Base-by-base conservation (phyloP, 2,797 vertebrate species). In the Gymnocypris eckloni region DNA sequence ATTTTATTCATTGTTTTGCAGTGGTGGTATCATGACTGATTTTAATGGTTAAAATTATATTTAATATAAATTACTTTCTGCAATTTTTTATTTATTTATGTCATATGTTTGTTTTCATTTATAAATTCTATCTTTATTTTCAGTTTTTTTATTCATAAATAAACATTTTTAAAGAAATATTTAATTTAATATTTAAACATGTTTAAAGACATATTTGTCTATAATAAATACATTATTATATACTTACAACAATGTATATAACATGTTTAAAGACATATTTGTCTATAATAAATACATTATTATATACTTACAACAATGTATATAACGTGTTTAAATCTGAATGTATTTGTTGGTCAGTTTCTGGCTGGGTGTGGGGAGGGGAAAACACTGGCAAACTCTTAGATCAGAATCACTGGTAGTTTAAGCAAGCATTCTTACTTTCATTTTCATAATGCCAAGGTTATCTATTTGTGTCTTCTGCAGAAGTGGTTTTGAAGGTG, bases 311-410 rank as follows among this genome's bases (percentile, higher is more conserved):
- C 10, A 66, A 15, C 1, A 15, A 66, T 16, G 4, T 39, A 1
- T 70, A 18, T 11, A 11, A 33, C 7, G 9, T 3, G 0, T 7
- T 2, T 28, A 37, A 2, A 39, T 39, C 6, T 20, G 0, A 0
- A 37, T 69, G 6, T 20, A 10, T 39, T 20, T 33, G 15, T 70
- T 70, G 15, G 7, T 20, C 33, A 33, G 33, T 37, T 10, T 56
- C 43, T 43, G 28, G 69, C n/a, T 43, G 15, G 69, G 41, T 71
- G 18, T n/a, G 4, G 0, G 41, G 6, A 2, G 41, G 45, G 22
- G 6, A 71, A 20, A 45, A 4, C 1, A 16, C 76, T 37, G 20
- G 11, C 54, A 78, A 9, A 10, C 22, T 56, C 15, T 71, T 52
- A 56, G 33, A 41, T 82, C 50, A 28, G 11, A 37, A 39, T 81